Evolutionary conservation across 1,140 invertebrate species (phyloP), one percentile per base, ranked within the genome.

Genomic region (Cheumatopsyche charites): DNA sequence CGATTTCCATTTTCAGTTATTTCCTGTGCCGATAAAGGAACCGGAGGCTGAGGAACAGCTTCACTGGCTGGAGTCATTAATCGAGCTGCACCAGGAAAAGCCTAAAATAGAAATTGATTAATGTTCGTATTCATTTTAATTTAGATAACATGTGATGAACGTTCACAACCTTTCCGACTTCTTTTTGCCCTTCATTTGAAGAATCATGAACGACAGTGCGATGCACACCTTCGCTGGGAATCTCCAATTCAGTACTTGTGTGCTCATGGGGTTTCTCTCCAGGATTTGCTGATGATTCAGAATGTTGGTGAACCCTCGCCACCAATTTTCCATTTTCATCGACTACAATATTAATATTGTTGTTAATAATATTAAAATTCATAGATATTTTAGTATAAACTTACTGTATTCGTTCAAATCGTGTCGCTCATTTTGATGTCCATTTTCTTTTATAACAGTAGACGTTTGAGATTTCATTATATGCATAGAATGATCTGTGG

Each of bases 281-380:
- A 0, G 62, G 26, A 42, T 75, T 77, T 0, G 78, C 69, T 19
- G 83, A 82, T 0, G 79, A 80, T 61, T 84, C 81, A 0, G 81
- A 80, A 42, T 84, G 81, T 45, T 84, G 82, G 65, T 84, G 82
- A 3, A 86, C 70, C 17, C 81, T 79, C 3, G 84, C 85, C 0
- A 86, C 77, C 6, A 86, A 70, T 73, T 86, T 81, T 0, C 83
- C 86, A 70, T 86, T 82, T 67, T 81, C 75, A 75, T 84, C 80
- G 12, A 86, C 82, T 77, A 80, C 1, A 41, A 58, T 36, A 36
- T 41, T 58, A 58, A 29, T 41, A 69, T n/a, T n/a, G n/a, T n/a
- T n/a, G n/a, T n/a, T n/a, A n/a, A n/a, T n/a, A n/a, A n/a, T n/a
- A n/a, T 5, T 9, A 11, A 41, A 26, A 5, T 26, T 7, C 6